phyloP scores from a whole-genome alignment of 2,113 vertebrate species.

The Tamias sibiricus region DNA sequence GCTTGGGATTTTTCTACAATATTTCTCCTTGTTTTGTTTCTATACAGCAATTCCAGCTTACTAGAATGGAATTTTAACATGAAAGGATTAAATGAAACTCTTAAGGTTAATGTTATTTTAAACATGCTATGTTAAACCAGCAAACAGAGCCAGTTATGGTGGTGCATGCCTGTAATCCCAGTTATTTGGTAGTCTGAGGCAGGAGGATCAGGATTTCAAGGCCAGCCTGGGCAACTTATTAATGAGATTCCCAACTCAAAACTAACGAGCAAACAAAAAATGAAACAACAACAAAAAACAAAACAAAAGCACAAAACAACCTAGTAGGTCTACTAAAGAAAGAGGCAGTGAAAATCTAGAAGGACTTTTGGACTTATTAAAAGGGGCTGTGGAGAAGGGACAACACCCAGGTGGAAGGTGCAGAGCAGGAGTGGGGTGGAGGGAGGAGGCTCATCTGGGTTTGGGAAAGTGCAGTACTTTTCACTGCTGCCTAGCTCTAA shows the following conservation, averaged over 20 bases:
- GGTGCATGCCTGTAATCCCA: too few species aligned
- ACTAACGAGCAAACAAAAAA: too few species aligned
- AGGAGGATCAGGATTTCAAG: background rate
- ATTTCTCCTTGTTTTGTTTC: conserved; percentile 11
- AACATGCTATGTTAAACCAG: background rate
- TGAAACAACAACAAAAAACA: background rate
- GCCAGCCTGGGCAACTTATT: too few species aligned
- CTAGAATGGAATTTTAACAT: background rate
- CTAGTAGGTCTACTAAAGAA: background rate
- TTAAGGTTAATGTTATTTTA: background rate
- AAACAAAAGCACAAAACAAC: background rate
- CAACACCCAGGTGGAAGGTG: background rate
- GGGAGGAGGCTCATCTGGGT: background rate
- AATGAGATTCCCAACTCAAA: background rate
- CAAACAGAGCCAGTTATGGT: background rate
- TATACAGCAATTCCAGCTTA: background rate
- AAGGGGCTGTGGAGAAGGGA: background rate
- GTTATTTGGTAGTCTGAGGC: background rate
- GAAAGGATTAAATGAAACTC: background rate
- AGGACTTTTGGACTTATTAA: background rate
- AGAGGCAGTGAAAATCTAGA: background rate
- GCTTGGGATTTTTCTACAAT: background rate
- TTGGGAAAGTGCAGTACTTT: background rate
- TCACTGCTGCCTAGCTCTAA: background rate
- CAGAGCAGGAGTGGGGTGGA: background rate